These are phyloP conservation scores for Mythimna vitellina DNA, from an alignment of 2,888 invertebrate genomes.

Conservation along the genomic window DNA sequence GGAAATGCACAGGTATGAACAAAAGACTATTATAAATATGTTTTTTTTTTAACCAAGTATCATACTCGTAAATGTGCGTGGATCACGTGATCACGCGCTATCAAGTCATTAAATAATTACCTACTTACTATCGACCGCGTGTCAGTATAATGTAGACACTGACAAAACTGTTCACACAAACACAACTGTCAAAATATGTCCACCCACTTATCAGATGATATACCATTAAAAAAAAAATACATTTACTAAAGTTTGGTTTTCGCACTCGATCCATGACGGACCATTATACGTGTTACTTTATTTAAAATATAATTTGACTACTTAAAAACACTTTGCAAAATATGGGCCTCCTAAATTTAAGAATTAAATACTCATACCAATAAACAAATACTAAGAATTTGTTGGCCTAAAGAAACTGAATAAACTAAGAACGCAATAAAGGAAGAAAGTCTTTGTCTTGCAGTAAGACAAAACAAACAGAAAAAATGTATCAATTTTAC, in stretches of 20 bases:
- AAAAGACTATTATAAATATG: neutral
- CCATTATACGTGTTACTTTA: too few species aligned
- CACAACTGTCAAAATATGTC: neutral
- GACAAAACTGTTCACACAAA: conserved; percentile 4
- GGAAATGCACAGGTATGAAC: conserved; percentile 93
- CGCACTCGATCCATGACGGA: too few species aligned
- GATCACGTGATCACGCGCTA: conserved; percentile 2
- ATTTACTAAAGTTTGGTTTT: too few species aligned
- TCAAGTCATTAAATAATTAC: conserved; percentile 20
- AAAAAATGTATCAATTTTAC: neutral
- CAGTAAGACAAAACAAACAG: neutral
- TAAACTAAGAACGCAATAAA: neutral
- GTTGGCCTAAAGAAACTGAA: too few species aligned
- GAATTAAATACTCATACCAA: neutral
- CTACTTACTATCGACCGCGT: conserved; percentile 7
- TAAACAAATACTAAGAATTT: neutral
- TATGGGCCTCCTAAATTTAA: neutral
- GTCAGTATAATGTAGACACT: neutral
- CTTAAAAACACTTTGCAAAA: neutral
- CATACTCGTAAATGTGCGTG: too few species aligned
- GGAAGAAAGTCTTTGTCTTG: neutral
- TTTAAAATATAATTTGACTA: neutral
- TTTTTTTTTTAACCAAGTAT: too few species aligned
- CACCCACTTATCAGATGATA: too few species aligned
- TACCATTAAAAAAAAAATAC: too few species aligned